A percentile compares a stretch with the other conserved stretches of the same genome.
phyloP scores from a whole-genome alignment of 2,797 vertebrate genomes.

The Sylvia borin region DNA sequence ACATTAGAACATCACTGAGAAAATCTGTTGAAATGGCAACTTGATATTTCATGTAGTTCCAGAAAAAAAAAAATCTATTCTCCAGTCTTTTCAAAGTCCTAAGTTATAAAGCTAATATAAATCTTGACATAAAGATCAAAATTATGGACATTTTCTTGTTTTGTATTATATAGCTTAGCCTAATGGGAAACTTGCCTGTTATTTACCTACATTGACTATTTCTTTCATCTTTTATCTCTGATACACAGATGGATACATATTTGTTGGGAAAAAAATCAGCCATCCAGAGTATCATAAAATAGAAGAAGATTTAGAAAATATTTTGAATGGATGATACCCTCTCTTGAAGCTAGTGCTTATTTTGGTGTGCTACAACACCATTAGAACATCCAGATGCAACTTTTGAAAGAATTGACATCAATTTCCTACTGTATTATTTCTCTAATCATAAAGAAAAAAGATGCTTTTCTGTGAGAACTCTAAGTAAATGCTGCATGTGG shows the following conservation, averaged over 20 bases:
- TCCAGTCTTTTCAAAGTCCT: not conserved
- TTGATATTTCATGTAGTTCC: not conserved
- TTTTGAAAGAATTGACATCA: not conserved
- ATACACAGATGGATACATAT: not conserved
- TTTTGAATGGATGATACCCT: not conserved
- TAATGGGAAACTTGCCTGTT: not conserved
- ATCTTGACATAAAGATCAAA: not conserved
- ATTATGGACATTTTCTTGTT: not conserved
- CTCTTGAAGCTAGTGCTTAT: not conserved
- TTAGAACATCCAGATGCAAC: not conserved
- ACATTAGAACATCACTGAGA: not conserved
- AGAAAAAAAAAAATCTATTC: not conserved
- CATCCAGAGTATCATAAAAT: not conserved
- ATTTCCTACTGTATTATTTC: not conserved
- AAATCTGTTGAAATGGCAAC: not conserved
- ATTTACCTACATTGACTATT: not conserved
- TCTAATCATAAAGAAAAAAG: not conserved
- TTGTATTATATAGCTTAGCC: not conserved
- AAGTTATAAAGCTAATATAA: not conserved
- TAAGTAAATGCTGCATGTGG: not conserved
- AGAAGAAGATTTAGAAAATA: not conserved
- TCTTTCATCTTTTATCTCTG: not conserved
- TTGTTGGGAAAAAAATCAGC: not conserved
- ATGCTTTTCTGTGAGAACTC: not conserved
- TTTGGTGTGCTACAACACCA: not conserved